phyloP scores from a whole-genome alignment of 2,888 invertebrate species.

The Mesochorus sp. region DNA sequence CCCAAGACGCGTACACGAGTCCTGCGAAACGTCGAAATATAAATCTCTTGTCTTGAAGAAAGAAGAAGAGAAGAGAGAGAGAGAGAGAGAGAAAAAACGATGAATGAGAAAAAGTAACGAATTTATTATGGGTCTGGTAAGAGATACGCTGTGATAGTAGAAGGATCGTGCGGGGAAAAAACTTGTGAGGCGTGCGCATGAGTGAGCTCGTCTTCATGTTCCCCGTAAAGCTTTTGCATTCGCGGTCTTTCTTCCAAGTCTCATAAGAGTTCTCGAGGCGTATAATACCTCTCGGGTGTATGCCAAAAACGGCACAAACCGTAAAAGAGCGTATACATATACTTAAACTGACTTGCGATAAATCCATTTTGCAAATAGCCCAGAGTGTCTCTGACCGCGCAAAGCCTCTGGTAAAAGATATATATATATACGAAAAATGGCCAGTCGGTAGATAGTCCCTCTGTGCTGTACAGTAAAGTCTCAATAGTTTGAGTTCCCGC shows the following conservation, averaged over 20 bases:
- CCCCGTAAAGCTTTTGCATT: slow-evolving; percentile 8
- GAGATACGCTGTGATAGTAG: slow-evolving; percentile 29
- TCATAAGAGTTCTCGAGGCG: neutral
- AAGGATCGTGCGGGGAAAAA: slow-evolving; percentile 20
- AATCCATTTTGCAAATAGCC: slow-evolving; percentile 6
- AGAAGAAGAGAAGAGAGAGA: slow-evolving; percentile 1
- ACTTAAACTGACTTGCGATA: neutral
- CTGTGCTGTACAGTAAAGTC: no score
- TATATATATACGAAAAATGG: neutral
- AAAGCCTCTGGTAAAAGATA: neutral
- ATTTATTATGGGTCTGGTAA: slow-evolving; percentile 20
- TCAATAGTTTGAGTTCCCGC: no score
- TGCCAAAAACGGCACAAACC: neutral
- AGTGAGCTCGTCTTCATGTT: slow-evolving; percentile 6
- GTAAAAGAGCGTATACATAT: neutral
- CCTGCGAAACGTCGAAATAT: neutral
- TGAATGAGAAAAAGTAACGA: neutral
- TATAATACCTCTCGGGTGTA: neutral
- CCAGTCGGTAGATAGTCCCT: slow-evolving; percentile 4
- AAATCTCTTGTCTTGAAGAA: slow-evolving; percentile 1
- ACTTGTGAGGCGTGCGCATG: slow-evolving; percentile 15
- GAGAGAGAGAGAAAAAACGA: no score
- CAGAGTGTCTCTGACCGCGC: neutral
- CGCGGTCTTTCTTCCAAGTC: slow-evolving; percentile 5
- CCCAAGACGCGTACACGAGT: slow-evolving; percentile 1